Conservation (phyloP, 1,140 invertebrate genomes). For the Ganaspis sp. region DNA sequence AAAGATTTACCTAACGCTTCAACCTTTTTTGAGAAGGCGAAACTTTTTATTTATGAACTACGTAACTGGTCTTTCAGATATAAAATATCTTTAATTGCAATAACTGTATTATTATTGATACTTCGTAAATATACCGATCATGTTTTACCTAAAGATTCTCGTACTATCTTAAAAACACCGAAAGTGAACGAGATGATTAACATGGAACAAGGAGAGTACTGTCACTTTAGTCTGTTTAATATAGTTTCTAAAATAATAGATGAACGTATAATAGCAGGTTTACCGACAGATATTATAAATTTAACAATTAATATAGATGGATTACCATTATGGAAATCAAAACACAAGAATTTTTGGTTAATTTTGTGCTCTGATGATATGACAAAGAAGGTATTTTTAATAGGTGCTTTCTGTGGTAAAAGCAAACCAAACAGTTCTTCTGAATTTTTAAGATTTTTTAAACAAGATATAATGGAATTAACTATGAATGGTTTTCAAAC, state of each 20-base stretch:
- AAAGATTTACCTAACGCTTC: too few relatives aligned
- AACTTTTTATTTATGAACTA: too few relatives aligned
- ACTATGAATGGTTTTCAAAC: too few relatives aligned
- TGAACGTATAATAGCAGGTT: neutral
- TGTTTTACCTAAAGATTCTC: constrained; percentile 28
- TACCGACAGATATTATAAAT: constrained; percentile 19
- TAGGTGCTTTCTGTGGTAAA: constrained; percentile 47
- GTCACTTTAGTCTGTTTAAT: constrained; percentile 34
- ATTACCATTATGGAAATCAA: constrained; percentile 41
- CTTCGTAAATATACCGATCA: too few relatives aligned
- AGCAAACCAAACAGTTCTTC: constrained; percentile 46
- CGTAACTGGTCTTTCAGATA: too few relatives aligned
- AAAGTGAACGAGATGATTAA: constrained; percentile 27
- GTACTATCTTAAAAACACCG: constrained; percentile 40
- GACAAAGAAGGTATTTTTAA: constrained; percentile 42
- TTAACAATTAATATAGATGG: constrained; percentile 49
- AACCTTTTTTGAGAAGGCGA: too few relatives aligned
- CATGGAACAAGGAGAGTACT: constrained; percentile 33
- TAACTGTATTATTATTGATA: too few relatives aligned
- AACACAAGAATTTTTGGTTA: constrained; percentile 47
- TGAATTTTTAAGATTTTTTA: constrained; percentile 45
- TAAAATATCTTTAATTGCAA: too few relatives aligned
- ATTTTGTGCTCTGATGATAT: constrained; percentile 49
- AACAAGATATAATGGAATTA: neutral
- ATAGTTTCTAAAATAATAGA: constrained; percentile 19